Evolutionary conservation across 1,140 invertebrate species (phyloP).

Genomic region (Charaxes varanes): DNA sequence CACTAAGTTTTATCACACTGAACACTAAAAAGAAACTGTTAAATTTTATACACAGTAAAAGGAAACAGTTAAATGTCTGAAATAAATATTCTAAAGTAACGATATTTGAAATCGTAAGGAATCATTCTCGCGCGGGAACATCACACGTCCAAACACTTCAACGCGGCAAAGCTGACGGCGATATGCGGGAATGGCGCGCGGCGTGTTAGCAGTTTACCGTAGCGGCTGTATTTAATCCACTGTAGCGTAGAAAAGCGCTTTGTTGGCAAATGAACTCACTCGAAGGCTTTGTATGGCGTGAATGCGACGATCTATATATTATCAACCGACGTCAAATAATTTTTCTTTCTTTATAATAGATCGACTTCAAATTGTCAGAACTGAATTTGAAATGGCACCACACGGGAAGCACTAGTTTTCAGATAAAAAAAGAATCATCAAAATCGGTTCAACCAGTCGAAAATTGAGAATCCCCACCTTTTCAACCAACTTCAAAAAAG

Average conservation of each 20-base stretch:
- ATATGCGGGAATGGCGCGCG: background rate
- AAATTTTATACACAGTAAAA: constrained; percentile 33
- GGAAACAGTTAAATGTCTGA: constrained; percentile 35
- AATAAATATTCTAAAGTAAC: constrained; percentile 24
- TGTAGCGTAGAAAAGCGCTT: constrained; percentile 17
- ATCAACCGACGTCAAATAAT: too few relatives aligned
- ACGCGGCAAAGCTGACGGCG: constrained; percentile 29
- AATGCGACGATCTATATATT: too few relatives aligned
- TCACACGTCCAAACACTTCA: constrained; percentile 28
- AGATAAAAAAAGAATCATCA: too few relatives aligned
- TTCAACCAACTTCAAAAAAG: too few relatives aligned
- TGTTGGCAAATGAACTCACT: constrained; percentile 18
- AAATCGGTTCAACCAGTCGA: too few relatives aligned
- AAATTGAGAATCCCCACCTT: too few relatives aligned
- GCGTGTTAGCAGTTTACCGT: constrained; percentile 1
- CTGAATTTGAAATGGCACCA: too few relatives aligned
- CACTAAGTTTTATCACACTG: constrained; percentile 31
- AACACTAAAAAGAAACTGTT: constrained; percentile 43
- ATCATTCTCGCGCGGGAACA: constrained; percentile 40
- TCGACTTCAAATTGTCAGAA: too few relatives aligned
- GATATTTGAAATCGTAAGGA: constrained; percentile 31
- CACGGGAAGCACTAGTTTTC: too few relatives aligned
- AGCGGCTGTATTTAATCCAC: constrained; percentile 12
- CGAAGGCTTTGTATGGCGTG: constrained; percentile 1
- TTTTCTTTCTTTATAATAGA: too few relatives aligned